These are phyloP conservation scores for Masticophis lateralis DNA, from an alignment of 2,797 vertebrate genomes.

Conservation along the genomic window DNA sequence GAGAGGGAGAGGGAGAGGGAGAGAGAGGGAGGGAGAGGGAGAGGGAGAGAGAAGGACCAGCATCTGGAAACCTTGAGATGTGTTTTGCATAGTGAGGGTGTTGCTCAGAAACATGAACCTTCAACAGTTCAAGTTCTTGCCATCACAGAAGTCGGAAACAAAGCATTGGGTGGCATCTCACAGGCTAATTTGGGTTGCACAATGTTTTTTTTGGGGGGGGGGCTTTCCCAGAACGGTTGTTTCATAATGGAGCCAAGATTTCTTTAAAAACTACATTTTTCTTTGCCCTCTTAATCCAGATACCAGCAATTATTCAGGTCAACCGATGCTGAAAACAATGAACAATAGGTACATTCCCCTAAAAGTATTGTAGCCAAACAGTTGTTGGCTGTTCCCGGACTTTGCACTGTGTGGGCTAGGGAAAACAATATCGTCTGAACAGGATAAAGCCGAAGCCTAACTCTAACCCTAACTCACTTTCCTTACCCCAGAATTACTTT, in stretches of 20 bases:
- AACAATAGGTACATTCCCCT: background rate
- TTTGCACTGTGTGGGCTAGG: background rate
- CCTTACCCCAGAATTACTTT: background rate
- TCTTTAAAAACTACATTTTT: background rate
- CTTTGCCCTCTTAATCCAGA: background rate
- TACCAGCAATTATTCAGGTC: background rate
- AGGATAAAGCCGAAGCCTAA: too few relatives aligned
- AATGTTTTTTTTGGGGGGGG: background rate
- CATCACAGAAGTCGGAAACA: background rate
- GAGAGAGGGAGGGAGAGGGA: background rate
- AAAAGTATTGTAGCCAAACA: background rate
- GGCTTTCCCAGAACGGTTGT: background rate
- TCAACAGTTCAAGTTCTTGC: conserved; percentile 1
- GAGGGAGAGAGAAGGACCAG: conserved; percentile 72
- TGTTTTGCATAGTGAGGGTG: conserved; percentile 60
- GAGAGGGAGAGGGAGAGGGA: too few relatives aligned
- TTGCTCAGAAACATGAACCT: conserved; percentile 50
- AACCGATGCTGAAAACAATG: background rate
- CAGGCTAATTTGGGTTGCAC: background rate
- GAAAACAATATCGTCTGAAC: background rate
- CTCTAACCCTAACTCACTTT: background rate
- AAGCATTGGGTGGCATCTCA: background rate
- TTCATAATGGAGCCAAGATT: background rate
- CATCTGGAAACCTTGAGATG: conserved; percentile 76
- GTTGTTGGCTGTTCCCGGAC: background rate